These are phyloP conservation scores for Tanypteryx hageni DNA, from an alignment of 2,888 invertebrate genomes.

Conservation along the genomic window DNA sequence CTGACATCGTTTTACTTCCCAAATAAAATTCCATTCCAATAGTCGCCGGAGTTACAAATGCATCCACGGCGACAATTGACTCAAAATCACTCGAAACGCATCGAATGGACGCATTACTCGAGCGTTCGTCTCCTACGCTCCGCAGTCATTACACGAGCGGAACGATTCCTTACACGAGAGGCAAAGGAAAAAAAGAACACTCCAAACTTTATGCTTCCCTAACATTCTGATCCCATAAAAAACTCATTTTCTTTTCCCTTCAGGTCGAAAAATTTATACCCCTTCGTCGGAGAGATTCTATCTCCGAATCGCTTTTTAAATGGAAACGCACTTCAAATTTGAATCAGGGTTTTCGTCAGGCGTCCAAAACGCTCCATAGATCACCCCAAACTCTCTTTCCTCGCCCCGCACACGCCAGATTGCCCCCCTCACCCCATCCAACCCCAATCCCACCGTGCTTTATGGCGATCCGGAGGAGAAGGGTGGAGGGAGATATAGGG, in stretches of 20 bases:
- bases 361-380: slow-evolving; percentile 28
- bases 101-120: no score
- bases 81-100: no score
- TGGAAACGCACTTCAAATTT: slow-evolving; percentile 60
- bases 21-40: no score
- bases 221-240: slow-evolving; percentile 31
- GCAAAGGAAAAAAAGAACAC: neutral
- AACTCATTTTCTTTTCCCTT: slow-evolving; percentile 31
- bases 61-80: no score
- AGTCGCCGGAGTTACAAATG: no score
- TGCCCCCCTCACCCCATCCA: neutral
- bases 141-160: no score
- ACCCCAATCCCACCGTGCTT: neutral
- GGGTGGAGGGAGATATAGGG: neutral
- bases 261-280: slow-evolving; percentile 51
- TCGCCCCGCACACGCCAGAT: neutral
- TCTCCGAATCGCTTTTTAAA: slow-evolving; percentile 56
- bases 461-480: neutral
- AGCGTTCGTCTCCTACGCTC: no score
- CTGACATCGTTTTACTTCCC: no score
- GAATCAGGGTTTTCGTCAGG: slow-evolving; percentile 57
- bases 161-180: no score
- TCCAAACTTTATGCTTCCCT: neutral
- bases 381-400: neutral
- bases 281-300: slow-evolving; percentile 7